These are phyloP conservation scores for Nudaria mundana DNA, from an alignment of 2,888 invertebrate species.

Conservation along the genomic window DNA sequence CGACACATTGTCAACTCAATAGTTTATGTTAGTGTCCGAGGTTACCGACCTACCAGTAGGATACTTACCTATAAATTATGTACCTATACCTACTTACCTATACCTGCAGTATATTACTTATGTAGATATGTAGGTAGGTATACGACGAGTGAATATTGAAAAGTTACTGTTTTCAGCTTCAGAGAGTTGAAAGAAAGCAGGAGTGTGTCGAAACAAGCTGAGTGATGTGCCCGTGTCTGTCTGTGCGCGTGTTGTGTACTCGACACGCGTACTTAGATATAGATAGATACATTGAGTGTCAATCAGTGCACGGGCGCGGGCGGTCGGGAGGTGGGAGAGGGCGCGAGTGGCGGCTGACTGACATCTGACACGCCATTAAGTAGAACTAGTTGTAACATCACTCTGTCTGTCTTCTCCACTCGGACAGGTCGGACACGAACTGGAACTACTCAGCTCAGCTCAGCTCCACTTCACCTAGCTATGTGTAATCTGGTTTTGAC, in stretches of 20 bases:
- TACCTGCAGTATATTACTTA: too few relatives aligned
- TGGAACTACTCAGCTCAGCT: conserved; percentile 2
- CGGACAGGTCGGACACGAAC: conserved; percentile 5
- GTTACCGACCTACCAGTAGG: too few relatives aligned
- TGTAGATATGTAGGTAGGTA: not conserved
- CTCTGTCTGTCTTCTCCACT: too few relatives aligned
- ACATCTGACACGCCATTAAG: conserved; percentile 7
- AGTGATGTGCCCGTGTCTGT: not conserved
- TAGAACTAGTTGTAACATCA: too few relatives aligned
- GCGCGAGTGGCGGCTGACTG: conserved; percentile 2
- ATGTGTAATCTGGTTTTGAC: not conserved
- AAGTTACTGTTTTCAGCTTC: not conserved
- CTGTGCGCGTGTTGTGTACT: too few relatives aligned
- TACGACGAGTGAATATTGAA: not conserved
- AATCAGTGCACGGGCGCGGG: conserved; percentile 9
- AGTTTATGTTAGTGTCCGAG: too few relatives aligned
- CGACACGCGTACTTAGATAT: too few relatives aligned
- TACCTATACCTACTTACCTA: too few relatives aligned
- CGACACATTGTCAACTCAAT: too few relatives aligned
- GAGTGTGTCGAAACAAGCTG: not conserved
- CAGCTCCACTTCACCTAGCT: too few relatives aligned
- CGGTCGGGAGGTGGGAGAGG: too few relatives aligned
- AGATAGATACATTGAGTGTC: conserved; percentile 2
- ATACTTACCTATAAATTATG: too few relatives aligned
- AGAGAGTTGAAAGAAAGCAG: conserved; percentile 3